phyloP scores from a whole-genome alignment of 92 coral and sea anemone species.

The Pocillopora grandis region DNA sequence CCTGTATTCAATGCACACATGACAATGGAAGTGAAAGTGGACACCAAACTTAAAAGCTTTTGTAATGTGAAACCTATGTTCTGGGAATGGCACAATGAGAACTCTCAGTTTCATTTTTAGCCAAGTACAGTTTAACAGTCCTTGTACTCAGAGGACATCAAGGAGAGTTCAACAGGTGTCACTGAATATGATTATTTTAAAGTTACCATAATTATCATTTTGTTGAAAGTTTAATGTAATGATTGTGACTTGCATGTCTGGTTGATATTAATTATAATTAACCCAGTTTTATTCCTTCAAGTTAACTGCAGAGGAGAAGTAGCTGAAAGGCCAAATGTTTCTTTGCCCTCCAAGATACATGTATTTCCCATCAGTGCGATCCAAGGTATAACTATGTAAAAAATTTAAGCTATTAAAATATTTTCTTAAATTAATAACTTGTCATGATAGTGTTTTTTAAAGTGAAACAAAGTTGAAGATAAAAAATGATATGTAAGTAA shows the following conservation, averaged over 20 bases:
- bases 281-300: constrained; percentile 38
- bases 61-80: too few relatives aligned
- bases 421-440: not conserved
- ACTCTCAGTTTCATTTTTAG: too few relatives aligned
- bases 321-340: constrained; percentile 42
- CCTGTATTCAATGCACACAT: too few relatives aligned
- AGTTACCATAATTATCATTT: not conserved
- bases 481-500: too few relatives aligned
- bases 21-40: too few relatives aligned
- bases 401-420: not conserved
- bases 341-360: constrained; percentile 31
- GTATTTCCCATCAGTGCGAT: constrained; percentile 27
- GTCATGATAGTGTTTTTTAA: too few relatives aligned
- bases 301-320: constrained; percentile 13
- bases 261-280: not conserved
- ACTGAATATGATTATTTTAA: not conserved
- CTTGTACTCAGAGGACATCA: too few relatives aligned
- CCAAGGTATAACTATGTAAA: constrained; percentile 30
- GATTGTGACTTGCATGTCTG: not conserved
- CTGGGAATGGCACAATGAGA: too few relatives aligned
- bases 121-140: too few relatives aligned
- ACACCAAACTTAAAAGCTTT: too few relatives aligned
- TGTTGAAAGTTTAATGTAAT: not conserved
- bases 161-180: too few relatives aligned
- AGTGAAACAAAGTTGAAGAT: too few relatives aligned